Percentiles rank a stretch among this genome's conserved stretches.
These are phyloP conservation scores for Eristalinus aeneus DNA, from an alignment of 2,888 invertebrate genomes.

Conservation along the genomic window DNA sequence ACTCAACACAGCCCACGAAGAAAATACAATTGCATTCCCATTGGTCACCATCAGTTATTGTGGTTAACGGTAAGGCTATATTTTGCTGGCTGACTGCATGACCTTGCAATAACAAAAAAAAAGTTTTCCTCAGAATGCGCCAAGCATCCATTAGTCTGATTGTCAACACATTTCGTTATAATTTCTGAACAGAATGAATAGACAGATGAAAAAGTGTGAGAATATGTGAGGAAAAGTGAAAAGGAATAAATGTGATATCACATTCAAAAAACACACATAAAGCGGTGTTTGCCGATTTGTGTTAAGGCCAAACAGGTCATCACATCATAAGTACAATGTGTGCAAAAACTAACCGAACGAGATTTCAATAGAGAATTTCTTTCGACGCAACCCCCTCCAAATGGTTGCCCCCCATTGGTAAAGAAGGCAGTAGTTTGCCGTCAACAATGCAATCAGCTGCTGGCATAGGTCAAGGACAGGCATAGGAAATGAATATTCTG, in stretches of 20 bases:
- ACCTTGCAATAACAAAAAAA: slow-evolving; percentile 34
- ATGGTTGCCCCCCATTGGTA: slow-evolving; percentile 13
- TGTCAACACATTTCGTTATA: slow-evolving; percentile 64
- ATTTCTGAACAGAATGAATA: slow-evolving; percentile 50
- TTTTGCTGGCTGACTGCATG: not conserved
- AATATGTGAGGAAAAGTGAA: slow-evolving; percentile 15
- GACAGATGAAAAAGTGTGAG: slow-evolving; percentile 14
- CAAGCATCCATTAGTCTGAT: slow-evolving; percentile 68
- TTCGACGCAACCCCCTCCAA: slow-evolving; percentile 21
- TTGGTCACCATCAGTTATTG: slow-evolving; percentile 6
- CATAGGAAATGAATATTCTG: slow-evolving; percentile 69
- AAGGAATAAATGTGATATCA: slow-evolving; percentile 15
- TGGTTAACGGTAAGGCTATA: slow-evolving; percentile 45
- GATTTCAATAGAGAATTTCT: slow-evolving; percentile 55
- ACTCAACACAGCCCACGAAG: slow-evolving; percentile 27
- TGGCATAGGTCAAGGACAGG: slow-evolving; percentile 70
- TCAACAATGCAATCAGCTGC: slow-evolving; percentile 67
- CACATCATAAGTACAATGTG: slow-evolving; percentile 16
- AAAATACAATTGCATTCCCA: slow-evolving; percentile 25
- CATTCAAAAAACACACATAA: slow-evolving; percentile 32
- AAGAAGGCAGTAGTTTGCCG: slow-evolving; percentile 50
- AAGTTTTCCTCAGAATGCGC: slow-evolving; percentile 49
- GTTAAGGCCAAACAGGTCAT: slow-evolving; percentile 61
- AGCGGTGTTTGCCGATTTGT: slow-evolving; percentile 48
- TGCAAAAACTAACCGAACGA: slow-evolving; percentile 6